Percentiles rank a stretch among this genome's conserved stretches.
Conservation (phyloP, 2,797 vertebrate species). For the Protonibea diacanthus region DNA sequence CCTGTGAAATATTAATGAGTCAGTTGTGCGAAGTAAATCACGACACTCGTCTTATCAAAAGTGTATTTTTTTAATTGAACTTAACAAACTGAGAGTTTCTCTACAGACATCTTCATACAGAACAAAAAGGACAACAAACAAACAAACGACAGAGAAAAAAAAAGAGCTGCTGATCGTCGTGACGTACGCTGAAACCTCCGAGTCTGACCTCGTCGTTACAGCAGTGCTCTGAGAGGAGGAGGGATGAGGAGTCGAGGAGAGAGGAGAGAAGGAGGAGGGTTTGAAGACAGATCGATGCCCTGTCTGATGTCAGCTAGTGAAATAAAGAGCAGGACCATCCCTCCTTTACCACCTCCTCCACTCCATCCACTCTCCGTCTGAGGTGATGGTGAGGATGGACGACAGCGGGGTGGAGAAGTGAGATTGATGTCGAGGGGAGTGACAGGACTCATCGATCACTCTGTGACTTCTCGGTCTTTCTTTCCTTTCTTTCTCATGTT, state of each 20-base stretch:
- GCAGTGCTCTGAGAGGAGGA: constrained; percentile 27
- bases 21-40: neutral
- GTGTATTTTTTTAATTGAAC: constrained; percentile 74
- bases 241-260: neutral
- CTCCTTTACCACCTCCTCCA: constrained; percentile 31
- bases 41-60: constrained; percentile 73
- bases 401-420: constrained; percentile 31
- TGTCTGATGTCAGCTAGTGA: constrained; percentile 26
- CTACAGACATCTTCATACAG: constrained; percentile 52
- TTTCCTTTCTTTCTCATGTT: constrained; percentile 22
- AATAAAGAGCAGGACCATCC: constrained; percentile 17
- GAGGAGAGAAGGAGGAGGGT: neutral
- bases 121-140: constrained; percentile 56
- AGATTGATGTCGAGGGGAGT: constrained; percentile 46
- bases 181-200: constrained; percentile 49
- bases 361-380: constrained; percentile 30
- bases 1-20: neutral
- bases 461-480: constrained; percentile 39
- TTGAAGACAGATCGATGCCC: constrained; percentile 24
- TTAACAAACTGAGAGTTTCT: constrained; percentile 64
- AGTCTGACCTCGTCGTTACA: constrained; percentile 38
- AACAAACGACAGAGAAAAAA: constrained; percentile 45
- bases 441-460: constrained; percentile 50
- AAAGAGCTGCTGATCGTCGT: constrained; percentile 39
- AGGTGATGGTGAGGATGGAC: constrained; percentile 36